Evolutionary conservation across 37 sponge, comb jelly and placozoan genomes (phyloP).

Genomic region (Ephydatia muelleri): DNA sequence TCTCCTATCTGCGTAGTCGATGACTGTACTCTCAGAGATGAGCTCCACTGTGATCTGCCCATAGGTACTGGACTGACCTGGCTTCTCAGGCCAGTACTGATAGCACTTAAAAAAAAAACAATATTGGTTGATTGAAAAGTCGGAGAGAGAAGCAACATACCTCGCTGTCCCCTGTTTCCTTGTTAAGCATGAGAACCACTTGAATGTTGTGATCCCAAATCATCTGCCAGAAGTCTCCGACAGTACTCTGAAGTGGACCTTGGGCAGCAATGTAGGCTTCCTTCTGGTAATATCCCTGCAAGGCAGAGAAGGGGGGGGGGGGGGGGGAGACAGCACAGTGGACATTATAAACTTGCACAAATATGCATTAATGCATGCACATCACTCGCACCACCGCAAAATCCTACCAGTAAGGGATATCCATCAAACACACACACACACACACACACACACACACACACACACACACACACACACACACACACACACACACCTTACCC

Average conservation of each 20-base stretch:
- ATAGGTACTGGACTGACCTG: constrained; percentile 32
- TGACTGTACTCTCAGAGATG: constrained; percentile 4
- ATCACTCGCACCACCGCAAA: background rate
- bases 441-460: constrained; percentile 7
- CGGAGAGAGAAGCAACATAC: constrained; percentile 27
- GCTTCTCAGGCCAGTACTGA: constrained; percentile 74
- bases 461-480: constrained; percentile 26
- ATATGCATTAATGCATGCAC: background rate
- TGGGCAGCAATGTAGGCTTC: constrained; percentile 15
- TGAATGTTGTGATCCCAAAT: constrained; percentile 45
- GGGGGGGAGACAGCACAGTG: background rate
- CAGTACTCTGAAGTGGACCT: constrained; percentile 70
- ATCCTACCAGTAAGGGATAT: background rate
- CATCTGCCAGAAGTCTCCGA: constrained; percentile 66
- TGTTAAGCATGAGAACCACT: constrained; percentile 48
- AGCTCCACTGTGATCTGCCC: constrained; percentile 23
- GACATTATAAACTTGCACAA: background rate
- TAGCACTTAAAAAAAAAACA: constrained; percentile 71
- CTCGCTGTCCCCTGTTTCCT: constrained; percentile 25
- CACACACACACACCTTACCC: constrained; percentile 11
- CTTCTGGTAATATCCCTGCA: constrained; percentile 15
- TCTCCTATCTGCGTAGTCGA: constrained; percentile 64
- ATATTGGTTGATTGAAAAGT: background rate
- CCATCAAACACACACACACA: background rate
- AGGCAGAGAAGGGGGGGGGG: background rate